A percentile compares a stretch with the other conserved stretches of the same genome.
Evolutionary conservation across 1,140 invertebrate genomes (phyloP).

Genomic region (Araneus ventricosus): DNA sequence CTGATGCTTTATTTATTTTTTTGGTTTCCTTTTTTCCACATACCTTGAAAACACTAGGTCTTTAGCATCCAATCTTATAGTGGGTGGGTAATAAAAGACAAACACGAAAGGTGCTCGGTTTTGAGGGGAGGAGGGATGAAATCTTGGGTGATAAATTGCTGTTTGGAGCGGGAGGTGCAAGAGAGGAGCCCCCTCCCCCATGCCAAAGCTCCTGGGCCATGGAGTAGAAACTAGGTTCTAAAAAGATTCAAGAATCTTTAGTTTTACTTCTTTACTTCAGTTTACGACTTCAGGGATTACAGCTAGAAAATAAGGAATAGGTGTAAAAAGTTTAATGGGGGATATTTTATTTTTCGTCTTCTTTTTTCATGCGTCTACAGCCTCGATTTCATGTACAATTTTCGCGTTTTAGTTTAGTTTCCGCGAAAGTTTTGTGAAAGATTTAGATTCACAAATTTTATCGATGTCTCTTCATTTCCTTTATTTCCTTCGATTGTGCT

Average conservation of each 20-base stretch:
- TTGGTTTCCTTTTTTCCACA: neutral
- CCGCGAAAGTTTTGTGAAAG: no score
- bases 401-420: neutral
- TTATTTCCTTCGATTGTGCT: no score
- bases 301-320: neutral
- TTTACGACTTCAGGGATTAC: slow-evolving; percentile 23
- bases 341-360: neutral
- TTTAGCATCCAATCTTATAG: slow-evolving; percentile 47
- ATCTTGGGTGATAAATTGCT: slow-evolving; percentile 38
- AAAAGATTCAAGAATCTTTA: slow-evolving; percentile 38
- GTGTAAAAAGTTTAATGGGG: slow-evolving; percentile 30
- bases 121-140: neutral
- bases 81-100: slow-evolving; percentile 33
- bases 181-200: no score
- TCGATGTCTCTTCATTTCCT: no score
- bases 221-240: slow-evolving; percentile 21
- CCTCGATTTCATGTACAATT: neutral
- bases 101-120: neutral
- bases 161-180: no score
- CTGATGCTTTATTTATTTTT: neutral
- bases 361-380: neutral
- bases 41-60: slow-evolving; percentile 9
- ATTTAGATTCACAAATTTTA: no score
- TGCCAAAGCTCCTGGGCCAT: neutral
- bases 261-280: slow-evolving; percentile 37